Conservation (phyloP, 2,888 invertebrate species). For the Nymphalis c-album region DNA sequence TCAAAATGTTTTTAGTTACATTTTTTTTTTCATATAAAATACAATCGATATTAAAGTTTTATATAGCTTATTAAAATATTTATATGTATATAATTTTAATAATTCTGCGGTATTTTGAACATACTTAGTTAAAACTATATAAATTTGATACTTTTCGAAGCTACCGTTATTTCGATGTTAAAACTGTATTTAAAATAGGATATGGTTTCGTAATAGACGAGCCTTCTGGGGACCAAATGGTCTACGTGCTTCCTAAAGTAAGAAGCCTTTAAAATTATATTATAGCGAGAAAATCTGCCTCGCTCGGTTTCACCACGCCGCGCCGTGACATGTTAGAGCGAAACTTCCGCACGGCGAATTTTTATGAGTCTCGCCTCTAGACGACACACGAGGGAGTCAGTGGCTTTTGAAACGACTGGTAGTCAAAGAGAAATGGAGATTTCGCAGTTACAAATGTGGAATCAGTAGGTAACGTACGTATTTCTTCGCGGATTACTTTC, state of each 20-base stretch:
- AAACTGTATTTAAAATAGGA: constrained; percentile 31
- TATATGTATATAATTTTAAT: no score
- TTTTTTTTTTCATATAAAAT: no score
- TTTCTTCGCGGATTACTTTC: constrained; percentile 78
- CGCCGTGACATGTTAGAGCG: constrained; percentile 55
- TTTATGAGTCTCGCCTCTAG: constrained; percentile 73
- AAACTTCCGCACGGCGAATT: constrained; percentile 72
- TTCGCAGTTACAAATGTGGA: constrained; percentile 78
- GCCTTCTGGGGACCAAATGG: constrained; percentile 31
- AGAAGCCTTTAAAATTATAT: constrained; percentile 55
- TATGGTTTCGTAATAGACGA: constrained; percentile 30
- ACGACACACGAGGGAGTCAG: constrained; percentile 72
- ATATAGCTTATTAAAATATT: no score
- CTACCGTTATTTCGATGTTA: constrained; percentile 27
- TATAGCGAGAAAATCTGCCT: constrained; percentile 52
- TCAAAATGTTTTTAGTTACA: no score
- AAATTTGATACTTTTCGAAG: constrained; percentile 3
- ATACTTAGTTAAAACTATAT: not conserved
- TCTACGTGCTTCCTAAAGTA: constrained; percentile 34
- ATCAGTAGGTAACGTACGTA: constrained; percentile 72
- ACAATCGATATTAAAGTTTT: no score
- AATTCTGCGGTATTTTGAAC: not conserved
- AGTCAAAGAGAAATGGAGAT: constrained; percentile 80
- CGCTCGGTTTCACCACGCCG: constrained; percentile 47
- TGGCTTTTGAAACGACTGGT: constrained; percentile 74